Evolutionary conservation across 2,888 invertebrate species (phyloP).

Genomic region (Ctena decussata): DNA sequence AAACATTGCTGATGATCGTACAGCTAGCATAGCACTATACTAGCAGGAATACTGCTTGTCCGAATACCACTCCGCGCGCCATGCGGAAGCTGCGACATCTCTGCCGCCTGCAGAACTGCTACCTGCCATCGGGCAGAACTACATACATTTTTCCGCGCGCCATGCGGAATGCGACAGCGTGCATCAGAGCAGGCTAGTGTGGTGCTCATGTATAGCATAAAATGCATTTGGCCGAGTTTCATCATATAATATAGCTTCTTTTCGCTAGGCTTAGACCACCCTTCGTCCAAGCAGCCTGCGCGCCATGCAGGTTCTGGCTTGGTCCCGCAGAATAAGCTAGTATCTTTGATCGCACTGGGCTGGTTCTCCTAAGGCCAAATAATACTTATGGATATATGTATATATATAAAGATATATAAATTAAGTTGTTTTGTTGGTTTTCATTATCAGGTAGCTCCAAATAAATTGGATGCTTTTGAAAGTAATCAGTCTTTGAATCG

Average conservation of each 20-base stretch:
- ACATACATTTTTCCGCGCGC: not conserved
- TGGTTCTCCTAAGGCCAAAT: not conserved
- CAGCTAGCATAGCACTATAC: not conserved
- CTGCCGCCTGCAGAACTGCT: not conserved
- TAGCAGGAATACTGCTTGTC: too few relatives aligned
- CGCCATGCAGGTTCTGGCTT: not conserved
- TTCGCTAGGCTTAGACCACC: not conserved
- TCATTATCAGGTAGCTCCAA: not conserved
- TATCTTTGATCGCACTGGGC: not conserved
- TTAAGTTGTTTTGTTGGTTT: not conserved
- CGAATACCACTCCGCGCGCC: not conserved
- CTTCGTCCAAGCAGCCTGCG: not conserved
- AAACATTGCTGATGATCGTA: not conserved
- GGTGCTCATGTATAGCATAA: not conserved
- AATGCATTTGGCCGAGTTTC: not conserved
- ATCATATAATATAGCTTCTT: not conserved
- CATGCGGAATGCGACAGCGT: not conserved
- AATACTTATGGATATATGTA: not conserved
- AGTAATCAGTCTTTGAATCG: too few relatives aligned
- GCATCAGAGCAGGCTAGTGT: not conserved
- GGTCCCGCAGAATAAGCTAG: not conserved
- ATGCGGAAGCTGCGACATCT: not conserved
- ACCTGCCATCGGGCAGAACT: not conserved
- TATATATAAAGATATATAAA: not conserved
- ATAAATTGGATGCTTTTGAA: too few relatives aligned